phyloP scores from a whole-genome alignment of 2,113 vertebrate species.

The Lagenorhynchus albirostris region DNA sequence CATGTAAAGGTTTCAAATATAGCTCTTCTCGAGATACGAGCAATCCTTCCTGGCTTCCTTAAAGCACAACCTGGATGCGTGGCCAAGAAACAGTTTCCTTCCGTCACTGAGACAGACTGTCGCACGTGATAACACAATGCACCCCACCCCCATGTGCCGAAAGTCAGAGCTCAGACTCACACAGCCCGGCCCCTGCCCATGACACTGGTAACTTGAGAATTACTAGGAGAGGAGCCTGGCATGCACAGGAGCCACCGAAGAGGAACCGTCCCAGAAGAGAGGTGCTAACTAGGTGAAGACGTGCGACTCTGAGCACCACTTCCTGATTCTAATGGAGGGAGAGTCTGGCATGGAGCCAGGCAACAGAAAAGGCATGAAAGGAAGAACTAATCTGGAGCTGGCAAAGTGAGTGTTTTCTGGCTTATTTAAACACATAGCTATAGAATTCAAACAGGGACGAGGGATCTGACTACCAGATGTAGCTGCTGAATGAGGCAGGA shows the following conservation, averaged over 20 bases:
- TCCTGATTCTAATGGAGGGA: conserved; percentile 33
- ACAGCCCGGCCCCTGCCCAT: background rate
- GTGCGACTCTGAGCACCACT: background rate
- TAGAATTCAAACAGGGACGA: conserved; percentile 45
- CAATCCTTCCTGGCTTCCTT: background rate
- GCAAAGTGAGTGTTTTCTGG: conserved; percentile 73
- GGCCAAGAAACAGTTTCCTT: conserved; percentile 16
- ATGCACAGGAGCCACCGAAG: background rate
- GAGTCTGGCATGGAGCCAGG: conserved; percentile 41
- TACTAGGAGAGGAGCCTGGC: background rate
- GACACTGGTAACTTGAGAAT: background rate
- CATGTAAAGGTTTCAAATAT: background rate
- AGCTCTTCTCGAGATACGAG: background rate
- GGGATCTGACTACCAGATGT: conserved; percentile 74
- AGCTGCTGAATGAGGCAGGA: conserved; percentile 75
- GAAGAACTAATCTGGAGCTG: conserved; percentile 78
- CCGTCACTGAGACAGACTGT: background rate
- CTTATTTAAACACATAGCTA: conserved; percentile 76
- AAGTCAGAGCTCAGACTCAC: background rate
- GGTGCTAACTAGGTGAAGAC: conserved; percentile 53
- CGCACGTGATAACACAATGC: background rate
- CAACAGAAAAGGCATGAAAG: conserved; percentile 65
- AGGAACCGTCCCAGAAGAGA: conserved; percentile 20
- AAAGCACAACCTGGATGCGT: background rate
- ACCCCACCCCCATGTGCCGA: accelerated